These are phyloP conservation scores for Cheilosia scutellata DNA, from an alignment of 2,888 invertebrate species.

Conservation along the genomic window DNA sequence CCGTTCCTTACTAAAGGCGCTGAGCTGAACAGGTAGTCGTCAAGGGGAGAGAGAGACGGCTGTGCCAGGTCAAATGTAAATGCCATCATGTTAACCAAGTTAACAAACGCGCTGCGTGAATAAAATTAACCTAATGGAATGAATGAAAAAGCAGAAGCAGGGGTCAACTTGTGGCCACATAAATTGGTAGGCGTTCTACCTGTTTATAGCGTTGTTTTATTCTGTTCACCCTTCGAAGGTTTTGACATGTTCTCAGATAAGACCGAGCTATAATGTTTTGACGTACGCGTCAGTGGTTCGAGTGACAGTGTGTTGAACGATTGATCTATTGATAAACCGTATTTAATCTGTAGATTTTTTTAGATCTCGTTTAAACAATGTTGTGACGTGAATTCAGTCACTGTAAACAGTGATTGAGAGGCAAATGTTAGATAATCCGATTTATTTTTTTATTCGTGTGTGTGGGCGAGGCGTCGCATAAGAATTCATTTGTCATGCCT, in stretches of 20 bases:
- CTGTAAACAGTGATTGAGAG: constrained; percentile 11
- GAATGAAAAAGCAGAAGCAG: constrained; percentile 18
- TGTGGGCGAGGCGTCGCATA: no score
- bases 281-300: constrained; percentile 46
- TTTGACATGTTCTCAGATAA: constrained; percentile 37
- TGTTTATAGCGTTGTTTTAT: neutral
- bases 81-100: constrained; percentile 58
- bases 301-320: constrained; percentile 51
- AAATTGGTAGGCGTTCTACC: neutral
- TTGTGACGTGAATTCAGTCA: constrained; percentile 23
- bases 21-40: neutral
- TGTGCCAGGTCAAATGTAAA: constrained; percentile 35
- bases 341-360: constrained; percentile 50
- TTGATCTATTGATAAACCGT: constrained; percentile 63
- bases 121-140: constrained; percentile 66
- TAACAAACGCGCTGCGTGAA: constrained; percentile 58
- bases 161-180: constrained; percentile 32
- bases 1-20: constrained; percentile 26
- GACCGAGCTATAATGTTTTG: constrained; percentile 21
- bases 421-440: no score
- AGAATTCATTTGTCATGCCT: no score
- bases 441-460: no score
- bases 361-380: constrained; percentile 26
- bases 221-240: neutral
- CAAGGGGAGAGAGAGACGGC: neutral